Conservation (phyloP, 2,888 invertebrate species). For the Heliothis peltigera region DNA sequence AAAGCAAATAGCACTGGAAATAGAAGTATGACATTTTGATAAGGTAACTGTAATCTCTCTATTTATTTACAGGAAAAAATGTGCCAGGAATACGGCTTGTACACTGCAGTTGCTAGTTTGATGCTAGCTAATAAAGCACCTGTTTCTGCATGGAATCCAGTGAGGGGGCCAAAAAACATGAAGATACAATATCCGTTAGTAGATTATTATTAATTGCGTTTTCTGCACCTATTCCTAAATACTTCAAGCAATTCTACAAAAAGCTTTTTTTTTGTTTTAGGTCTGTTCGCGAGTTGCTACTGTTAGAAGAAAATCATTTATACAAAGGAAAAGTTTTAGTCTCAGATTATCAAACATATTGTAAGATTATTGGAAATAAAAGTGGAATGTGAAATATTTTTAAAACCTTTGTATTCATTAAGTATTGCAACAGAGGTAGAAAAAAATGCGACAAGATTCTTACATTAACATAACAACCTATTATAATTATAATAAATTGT, state of each 20-base stretch:
- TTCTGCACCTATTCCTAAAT: too few relatives aligned
- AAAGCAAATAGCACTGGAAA: too few relatives aligned
- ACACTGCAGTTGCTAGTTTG: slow-evolving; percentile 91
- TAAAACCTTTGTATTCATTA: not conserved
- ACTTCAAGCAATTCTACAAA: too few relatives aligned
- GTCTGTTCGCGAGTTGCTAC: slow-evolving; percentile 73
- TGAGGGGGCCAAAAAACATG: slow-evolving; percentile 89
- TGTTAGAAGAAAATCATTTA: slow-evolving; percentile 78
- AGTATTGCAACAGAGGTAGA: not conserved
- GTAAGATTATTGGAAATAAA: slow-evolving; percentile 79
- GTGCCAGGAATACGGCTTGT: slow-evolving; percentile 90
- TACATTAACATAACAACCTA: too few relatives aligned
- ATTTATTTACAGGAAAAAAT: slow-evolving; percentile 79
- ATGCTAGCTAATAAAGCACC: slow-evolving; percentile 93
- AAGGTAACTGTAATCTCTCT: not conserved
- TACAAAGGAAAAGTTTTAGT: slow-evolving; percentile 85
- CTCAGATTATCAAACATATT: slow-evolving; percentile 85
- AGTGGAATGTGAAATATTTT: slow-evolving; percentile 24
- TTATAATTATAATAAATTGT: too few relatives aligned
- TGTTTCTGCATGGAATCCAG: slow-evolving; percentile 93
- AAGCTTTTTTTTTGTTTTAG: slow-evolving; percentile 75
- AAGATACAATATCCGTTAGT: slow-evolving; percentile 85
- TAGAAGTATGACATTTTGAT: too few relatives aligned
- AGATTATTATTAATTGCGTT: not conserved
- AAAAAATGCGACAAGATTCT: slow-evolving; percentile 38